Evolutionary conservation across 2,888 invertebrate species (phyloP).

Genomic region (Melipona bicolor): DNA sequence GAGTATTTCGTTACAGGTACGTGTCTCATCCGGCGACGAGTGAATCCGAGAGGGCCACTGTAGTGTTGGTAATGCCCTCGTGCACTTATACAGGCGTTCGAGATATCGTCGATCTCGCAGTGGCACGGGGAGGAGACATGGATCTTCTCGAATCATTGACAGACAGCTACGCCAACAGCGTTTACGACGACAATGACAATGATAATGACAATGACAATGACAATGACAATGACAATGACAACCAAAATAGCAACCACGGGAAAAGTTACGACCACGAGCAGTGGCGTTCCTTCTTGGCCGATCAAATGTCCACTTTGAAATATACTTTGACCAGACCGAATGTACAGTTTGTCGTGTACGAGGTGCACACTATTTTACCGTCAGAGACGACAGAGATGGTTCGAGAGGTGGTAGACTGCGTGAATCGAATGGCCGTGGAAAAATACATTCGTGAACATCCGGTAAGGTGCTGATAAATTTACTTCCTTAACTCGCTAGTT

Average conservation of each 20-base stretch:
- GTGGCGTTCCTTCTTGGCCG: conserved; percentile 87
- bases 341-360: conserved; percentile 92
- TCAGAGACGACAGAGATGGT: conserved; percentile 92
- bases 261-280: conserved; percentile 50
- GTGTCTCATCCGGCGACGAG: conserved; percentile 77
- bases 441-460: conserved; percentile 86
- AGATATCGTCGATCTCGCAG: conserved; percentile 91
- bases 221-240: conserved; percentile 27
- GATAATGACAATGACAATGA: conserved; percentile 21
- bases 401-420: conserved; percentile 88
- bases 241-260: background rate
- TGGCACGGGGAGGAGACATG: conserved; percentile 90
- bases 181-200: conserved; percentile 25
- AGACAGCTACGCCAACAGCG: conserved; percentile 44
- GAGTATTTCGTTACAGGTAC: conserved; percentile 65
- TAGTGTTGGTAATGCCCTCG: conserved; percentile 90
- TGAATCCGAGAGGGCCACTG: conserved; percentile 87
- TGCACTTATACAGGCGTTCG: conserved; percentile 92
- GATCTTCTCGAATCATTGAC: conserved; percentile 89
- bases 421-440: conserved; percentile 89
- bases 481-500: background rate
- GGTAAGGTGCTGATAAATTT: conserved; percentile 56
- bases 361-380: conserved; percentile 91
- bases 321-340: conserved; percentile 92
- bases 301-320: conserved; percentile 90